phyloP scores from a whole-genome alignment of 2,113 vertebrate genomes.

The Corynorhinus townsendii region DNA sequence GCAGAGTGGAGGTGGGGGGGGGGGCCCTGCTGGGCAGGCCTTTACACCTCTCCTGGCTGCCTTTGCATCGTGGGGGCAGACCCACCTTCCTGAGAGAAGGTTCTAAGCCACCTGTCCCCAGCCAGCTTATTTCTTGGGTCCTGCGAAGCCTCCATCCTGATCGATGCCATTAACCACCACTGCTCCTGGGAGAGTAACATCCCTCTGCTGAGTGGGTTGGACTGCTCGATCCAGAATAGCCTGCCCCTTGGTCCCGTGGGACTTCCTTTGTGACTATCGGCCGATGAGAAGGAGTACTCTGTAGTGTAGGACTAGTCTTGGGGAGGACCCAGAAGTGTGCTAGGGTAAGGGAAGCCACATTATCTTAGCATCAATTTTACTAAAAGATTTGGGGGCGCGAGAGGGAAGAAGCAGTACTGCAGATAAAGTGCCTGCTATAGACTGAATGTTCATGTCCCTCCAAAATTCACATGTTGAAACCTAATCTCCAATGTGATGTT shows the following conservation, averaged over 20 bases:
- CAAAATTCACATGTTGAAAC: background rate
- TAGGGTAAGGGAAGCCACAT: background rate
- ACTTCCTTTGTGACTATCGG: background rate
- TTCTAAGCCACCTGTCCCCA: background rate
- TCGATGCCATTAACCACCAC: background rate
- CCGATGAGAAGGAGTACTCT: background rate
- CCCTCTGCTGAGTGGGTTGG: background rate
- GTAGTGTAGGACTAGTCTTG: background rate
- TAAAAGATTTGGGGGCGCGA: background rate
- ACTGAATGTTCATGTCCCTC: background rate
- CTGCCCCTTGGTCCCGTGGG: background rate
- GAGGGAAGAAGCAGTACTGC: background rate
- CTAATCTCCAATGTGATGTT: background rate
- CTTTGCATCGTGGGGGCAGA: background rate
- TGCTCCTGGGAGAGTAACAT: background rate
- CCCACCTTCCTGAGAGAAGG: background rate
- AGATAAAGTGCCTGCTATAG: background rate
- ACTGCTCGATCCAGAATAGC: background rate
- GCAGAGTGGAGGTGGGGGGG: rapidly evolving
- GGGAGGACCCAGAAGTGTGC: too few relatives aligned
- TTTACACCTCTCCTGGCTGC: background rate
- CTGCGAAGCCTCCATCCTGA: background rate
- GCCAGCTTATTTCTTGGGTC: background rate
- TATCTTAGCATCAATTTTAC: background rate
- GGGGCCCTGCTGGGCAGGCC: background rate